Conservation (phyloP, 2,113 vertebrate species). For the Sprattus sprattus region DNA sequence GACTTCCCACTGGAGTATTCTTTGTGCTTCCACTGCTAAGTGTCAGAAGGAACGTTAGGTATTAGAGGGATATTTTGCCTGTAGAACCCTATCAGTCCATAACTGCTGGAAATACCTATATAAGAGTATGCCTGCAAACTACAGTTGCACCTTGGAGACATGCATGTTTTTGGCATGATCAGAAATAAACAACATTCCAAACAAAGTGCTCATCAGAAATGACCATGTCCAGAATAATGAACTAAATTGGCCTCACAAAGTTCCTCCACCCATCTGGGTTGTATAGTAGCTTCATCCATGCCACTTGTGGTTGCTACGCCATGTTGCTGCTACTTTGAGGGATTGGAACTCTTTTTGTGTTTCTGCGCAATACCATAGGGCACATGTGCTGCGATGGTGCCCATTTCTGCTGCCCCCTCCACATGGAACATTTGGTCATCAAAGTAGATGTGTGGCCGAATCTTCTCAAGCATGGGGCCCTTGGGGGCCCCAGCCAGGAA, state of each 20-base stretch:
- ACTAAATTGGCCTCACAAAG: neutral
- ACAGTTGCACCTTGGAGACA: too few relatives aligned
- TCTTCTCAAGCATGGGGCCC: slow-evolving; percentile 92
- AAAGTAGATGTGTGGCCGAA: slow-evolving; percentile 95
- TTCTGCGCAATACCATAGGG: slow-evolving; percentile 91
- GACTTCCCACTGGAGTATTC: too few relatives aligned
- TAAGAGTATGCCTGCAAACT: too few relatives aligned
- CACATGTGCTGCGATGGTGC: slow-evolving; percentile 90
- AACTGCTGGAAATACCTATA: too few relatives aligned
- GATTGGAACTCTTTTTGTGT: slow-evolving; percentile 47
- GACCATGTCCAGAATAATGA: neutral
- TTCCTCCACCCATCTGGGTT: neutral
- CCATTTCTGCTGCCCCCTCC: slow-evolving; percentile 90
- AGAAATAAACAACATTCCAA: neutral
- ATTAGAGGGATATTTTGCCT: too few relatives aligned
- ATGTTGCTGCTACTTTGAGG: slow-evolving; percentile 52
- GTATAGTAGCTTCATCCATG: neutral
- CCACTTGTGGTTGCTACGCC: neutral
- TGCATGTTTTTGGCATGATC: too few relatives aligned
- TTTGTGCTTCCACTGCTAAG: too few relatives aligned
- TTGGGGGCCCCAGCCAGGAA: slow-evolving; percentile 95
- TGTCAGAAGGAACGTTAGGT: too few relatives aligned
- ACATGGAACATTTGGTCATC: slow-evolving; percentile 99
- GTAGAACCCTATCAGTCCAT: too few relatives aligned
- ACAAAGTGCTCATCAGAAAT: slow-evolving; percentile 29